These are phyloP conservation scores for Petrosia ficiformis DNA, from an alignment of 37 sponge, comb jelly and placozoan genomes.

Conservation along the genomic window DNA sequence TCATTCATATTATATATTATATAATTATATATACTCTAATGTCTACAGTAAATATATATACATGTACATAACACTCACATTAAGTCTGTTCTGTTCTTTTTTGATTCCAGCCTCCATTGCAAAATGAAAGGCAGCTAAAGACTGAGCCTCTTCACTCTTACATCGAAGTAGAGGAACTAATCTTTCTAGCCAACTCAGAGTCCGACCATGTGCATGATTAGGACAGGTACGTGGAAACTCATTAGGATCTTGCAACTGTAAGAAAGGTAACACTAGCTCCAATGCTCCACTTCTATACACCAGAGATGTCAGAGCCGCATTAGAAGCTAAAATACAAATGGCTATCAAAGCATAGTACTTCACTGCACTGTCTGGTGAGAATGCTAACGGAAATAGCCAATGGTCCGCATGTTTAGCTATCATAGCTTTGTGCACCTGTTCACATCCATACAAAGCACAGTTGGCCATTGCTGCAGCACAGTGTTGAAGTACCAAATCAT, in stretches of 20 bases:
- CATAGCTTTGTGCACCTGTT: slow-evolving; percentile 24
- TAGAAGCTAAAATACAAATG: slow-evolving; percentile 42
- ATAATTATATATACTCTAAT: too few species aligned
- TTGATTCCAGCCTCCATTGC: slow-evolving; percentile 63
- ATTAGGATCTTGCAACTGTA: slow-evolving; percentile 20
- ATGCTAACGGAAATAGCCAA: slow-evolving; percentile 61
- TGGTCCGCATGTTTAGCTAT: slow-evolving; percentile 29
- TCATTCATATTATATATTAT: too few species aligned
- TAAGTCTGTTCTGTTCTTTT: slow-evolving; percentile 31
- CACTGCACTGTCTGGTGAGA: slow-evolving; percentile 34
- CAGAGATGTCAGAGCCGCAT: slow-evolving; percentile 3
- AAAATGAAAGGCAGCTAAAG: slow-evolving; percentile 55
- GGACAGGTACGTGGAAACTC: slow-evolving; percentile 41
- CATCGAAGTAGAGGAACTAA: slow-evolving; percentile 38
- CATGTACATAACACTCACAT: too few species aligned
- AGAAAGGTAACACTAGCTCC: slow-evolving; percentile 52
- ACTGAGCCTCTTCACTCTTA: slow-evolving; percentile 40
- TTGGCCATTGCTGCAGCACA: slow-evolving; percentile 64
- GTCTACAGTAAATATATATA: too few species aligned
- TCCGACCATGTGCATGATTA: slow-evolving; percentile 47
- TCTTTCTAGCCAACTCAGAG: slow-evolving; percentile 38
- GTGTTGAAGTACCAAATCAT: slow-evolving; percentile 22
- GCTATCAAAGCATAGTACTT: slow-evolving; percentile 50
- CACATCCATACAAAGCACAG: slow-evolving; percentile 54
- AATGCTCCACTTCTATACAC: slow-evolving; percentile 45